Conservation (phyloP, 2,888 invertebrate species). For the Piscicola geometra region DNA sequence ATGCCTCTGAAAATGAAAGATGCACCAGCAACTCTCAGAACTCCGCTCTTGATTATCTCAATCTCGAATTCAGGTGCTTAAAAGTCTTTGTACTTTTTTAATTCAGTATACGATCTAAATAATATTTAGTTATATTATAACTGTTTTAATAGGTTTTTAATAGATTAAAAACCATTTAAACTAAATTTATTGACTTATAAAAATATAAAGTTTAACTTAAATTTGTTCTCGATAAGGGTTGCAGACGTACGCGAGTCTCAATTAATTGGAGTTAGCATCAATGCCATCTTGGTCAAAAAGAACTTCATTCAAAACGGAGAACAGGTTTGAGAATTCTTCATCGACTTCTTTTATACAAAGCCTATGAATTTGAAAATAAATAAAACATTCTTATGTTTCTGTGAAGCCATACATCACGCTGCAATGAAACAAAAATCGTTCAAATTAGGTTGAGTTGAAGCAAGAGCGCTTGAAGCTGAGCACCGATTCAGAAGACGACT, state of each 20-base stretch:
- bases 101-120: too few species aligned
- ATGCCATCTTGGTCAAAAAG: slow-evolving; percentile 85
- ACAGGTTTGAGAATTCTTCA: not conserved
- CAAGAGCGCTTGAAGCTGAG: slow-evolving; percentile 85
- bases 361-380: too few species aligned
- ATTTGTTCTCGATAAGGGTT: slow-evolving; percentile 47
- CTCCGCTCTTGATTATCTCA: not conserved
- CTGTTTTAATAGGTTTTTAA: too few species aligned
- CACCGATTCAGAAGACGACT: slow-evolving; percentile 71
- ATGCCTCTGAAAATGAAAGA: not conserved
- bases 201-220: too few species aligned
- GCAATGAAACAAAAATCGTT: too few species aligned
- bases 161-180: too few species aligned
- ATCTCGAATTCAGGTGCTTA: slow-evolving; percentile 28
- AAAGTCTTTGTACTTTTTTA: too few species aligned
- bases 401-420: too few species aligned
- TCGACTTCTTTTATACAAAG: not conserved
- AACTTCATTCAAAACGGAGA: slow-evolving; percentile 73
- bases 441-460: slow-evolving; percentile 76
- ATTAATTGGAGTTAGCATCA: slow-evolving; percentile 74
- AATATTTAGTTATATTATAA: too few species aligned
- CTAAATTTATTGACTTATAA: too few species aligned
- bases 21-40: not conserved
- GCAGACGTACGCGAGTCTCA: slow-evolving; percentile 53
- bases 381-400: too few species aligned